Evolutionary conservation across 2,888 invertebrate genomes (phyloP), one percentile per base, ranked within the genome.

Genomic region (Eupithecia inturbata): DNA sequence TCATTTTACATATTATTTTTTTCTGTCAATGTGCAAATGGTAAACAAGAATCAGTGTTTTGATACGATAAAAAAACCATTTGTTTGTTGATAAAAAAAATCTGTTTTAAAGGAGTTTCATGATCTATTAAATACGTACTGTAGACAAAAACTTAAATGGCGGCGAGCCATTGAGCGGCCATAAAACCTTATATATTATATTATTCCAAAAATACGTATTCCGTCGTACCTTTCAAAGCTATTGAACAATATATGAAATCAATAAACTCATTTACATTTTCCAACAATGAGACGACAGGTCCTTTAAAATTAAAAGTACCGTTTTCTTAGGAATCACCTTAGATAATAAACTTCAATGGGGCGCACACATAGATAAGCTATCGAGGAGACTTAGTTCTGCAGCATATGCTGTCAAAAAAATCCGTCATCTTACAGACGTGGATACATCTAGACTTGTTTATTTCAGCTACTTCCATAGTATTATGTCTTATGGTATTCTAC

Each of bases 271-370:
- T 57, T 57, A 57, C 57, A 57, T 57, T 57, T 71, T 70, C 69
- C 68, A 39, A 72, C 67, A 70, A 68, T 77, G 71, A 75, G 41
- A 31, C 64, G 31, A 69, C 60, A 69, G 63, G 68, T 62, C 73
- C 71, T 75, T 77, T 79, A 76, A 75, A 78, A 80, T 79, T 77
- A 78, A 75, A 78, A n/a, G n/a, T n/a, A n/a, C n/a, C n/a, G n/a
- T n/a, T n/a, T n/a, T n/a, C n/a, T n/a, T n/a, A n/a, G n/a, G n/a
- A n/a, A n/a, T n/a, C n/a, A n/a, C n/a, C n/a, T n/a, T n/a, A n/a
- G n/a, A n/a, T n/a, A n/a, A n/a, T n/a, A n/a, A n/a, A n/a, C n/a
- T n/a, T n/a, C n/a, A n/a, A n/a, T n/a, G n/a, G n/a, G n/a, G n/a
- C n/a, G n/a, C n/a, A n/a, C n/a, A n/a, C n/a, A n/a, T n/a, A n/a